A percentile compares a stretch with the other conserved stretches of the same genome.
These are phyloP conservation scores for Helogale parvula DNA, from an alignment of 2,113 vertebrate species.

Conservation along the genomic window DNA sequence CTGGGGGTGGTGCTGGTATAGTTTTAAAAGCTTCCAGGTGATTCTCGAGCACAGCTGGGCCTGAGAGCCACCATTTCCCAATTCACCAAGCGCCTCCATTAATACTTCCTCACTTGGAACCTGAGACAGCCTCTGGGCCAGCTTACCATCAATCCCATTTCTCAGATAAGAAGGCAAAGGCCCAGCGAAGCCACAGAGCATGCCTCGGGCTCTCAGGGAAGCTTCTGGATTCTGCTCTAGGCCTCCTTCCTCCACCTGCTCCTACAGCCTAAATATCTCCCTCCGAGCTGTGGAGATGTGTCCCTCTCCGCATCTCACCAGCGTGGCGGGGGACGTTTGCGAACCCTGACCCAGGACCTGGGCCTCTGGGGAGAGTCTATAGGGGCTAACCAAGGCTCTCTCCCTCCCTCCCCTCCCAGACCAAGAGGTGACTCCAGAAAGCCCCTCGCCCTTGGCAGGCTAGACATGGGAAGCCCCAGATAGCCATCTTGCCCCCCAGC, in stretches of 20 bases:
- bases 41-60: background rate
- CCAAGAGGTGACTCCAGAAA: background rate
- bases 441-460: background rate
- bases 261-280: background rate
- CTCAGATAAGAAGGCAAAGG: slow-evolving; percentile 5
- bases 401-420: background rate
- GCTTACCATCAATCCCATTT: background rate
- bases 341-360: fast-evolving
- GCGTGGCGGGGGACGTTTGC: fast-evolving
- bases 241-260: background rate
- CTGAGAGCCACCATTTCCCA: background rate
- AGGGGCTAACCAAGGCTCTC: background rate
- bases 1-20: background rate
- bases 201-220: background rate
- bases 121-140: background rate
- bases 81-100: background rate
- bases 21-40: background rate
- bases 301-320: background rate
- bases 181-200: background rate
- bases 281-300: background rate
- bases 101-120: background rate
- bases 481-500: too few relatives aligned
- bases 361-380: background rate
- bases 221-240: background rate
- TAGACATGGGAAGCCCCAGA: background rate